Evolutionary conservation across 1,140 invertebrate genomes (phyloP).

Genomic region (Grapholita molesta): DNA sequence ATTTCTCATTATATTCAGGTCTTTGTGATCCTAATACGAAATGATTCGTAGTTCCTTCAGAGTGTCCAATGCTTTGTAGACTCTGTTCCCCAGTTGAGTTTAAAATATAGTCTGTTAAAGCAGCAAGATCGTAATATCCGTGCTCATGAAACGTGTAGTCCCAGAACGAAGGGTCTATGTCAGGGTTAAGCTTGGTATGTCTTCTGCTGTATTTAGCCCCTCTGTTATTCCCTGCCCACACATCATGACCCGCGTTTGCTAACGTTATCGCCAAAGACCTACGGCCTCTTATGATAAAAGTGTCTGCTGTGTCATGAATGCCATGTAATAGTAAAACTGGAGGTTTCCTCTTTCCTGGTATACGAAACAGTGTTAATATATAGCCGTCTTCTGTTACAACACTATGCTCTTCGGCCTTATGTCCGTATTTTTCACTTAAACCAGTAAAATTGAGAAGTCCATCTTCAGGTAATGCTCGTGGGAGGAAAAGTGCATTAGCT

Average conservation of each 20-base stretch:
- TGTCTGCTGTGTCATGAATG: conserved; percentile 79
- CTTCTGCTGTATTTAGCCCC: conserved; percentile 80
- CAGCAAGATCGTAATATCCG: background rate
- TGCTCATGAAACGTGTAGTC: background rate
- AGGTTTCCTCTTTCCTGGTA: conserved; percentile 20
- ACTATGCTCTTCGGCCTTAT: conserved; percentile 14
- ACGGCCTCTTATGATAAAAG: conserved; percentile 81
- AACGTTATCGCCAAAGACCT: conserved; percentile 79
- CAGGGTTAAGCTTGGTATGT: conserved; percentile 70
- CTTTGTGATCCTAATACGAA: background rate
- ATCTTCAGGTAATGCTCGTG: background rate
- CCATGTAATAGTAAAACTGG: conserved; percentile 83
- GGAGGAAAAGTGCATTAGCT: background rate
- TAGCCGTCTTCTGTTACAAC: conserved; percentile 32
- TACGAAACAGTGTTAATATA: conserved; percentile 26
- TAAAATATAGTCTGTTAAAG: background rate
- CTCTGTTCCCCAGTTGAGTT: background rate
- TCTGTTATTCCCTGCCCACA: conserved; percentile 82
- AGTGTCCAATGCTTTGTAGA: background rate
- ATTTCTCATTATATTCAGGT: background rate
- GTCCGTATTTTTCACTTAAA: conserved; percentile 25
- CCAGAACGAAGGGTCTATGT: conserved; percentile 76
- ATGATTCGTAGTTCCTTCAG: background rate
- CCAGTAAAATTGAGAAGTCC: conserved; percentile 20
- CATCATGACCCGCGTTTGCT: conserved; percentile 81